Conservation (phyloP, 2,113 vertebrate genomes). For the Cyphomyrus plagiostoma region DNA sequence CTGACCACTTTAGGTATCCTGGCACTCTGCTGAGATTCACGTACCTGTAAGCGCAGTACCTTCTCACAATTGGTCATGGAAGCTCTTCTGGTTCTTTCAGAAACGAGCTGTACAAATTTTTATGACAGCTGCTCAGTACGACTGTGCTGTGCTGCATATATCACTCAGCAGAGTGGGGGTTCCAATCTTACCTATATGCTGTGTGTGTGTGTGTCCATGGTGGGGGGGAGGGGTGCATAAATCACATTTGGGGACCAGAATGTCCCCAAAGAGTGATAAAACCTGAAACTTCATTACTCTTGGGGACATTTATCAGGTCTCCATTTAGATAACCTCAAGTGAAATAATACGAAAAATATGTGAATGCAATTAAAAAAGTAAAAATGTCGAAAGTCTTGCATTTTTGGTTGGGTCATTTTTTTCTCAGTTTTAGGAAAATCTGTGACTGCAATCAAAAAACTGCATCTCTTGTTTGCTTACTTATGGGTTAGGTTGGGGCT, state of each 20-base stretch:
- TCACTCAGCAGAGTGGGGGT: background rate
- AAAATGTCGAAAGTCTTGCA: too few relatives aligned
- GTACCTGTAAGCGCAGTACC: background rate
- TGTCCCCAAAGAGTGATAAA: too few relatives aligned
- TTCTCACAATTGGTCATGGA: background rate
- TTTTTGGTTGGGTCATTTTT: too few relatives aligned
- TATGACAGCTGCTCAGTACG: background rate
- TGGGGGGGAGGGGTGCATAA: background rate
- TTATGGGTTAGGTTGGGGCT: too few relatives aligned
- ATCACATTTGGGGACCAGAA: background rate
- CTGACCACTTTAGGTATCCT: background rate
- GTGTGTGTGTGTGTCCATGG: background rate
- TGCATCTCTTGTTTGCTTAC: too few relatives aligned
- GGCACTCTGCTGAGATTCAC: background rate
- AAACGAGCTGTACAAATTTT: background rate
- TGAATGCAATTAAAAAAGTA: too few relatives aligned
- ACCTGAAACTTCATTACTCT: too few relatives aligned
- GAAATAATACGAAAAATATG: too few relatives aligned
- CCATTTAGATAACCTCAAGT: too few relatives aligned
- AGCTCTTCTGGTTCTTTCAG: background rate
- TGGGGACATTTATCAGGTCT: too few relatives aligned
- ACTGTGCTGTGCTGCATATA: background rate
- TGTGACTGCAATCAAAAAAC: too few relatives aligned
- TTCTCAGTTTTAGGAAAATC: too few relatives aligned
- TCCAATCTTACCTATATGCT: background rate